Base-by-base conservation (phyloP, 2,888 invertebrate species). In the Globia sparganii region DNA sequence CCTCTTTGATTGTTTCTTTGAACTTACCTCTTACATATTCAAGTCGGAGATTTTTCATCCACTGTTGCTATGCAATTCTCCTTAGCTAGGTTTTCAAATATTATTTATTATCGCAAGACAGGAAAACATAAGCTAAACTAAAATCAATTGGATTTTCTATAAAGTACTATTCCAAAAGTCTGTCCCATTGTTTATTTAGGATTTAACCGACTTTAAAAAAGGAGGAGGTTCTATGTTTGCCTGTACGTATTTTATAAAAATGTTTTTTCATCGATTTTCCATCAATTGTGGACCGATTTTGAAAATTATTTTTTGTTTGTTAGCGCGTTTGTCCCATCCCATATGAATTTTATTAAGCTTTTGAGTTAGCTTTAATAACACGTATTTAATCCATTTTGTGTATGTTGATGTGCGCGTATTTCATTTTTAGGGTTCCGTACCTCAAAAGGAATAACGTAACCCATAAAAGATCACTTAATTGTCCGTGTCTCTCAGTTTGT, bases 21-120 rank as follows among this genome's bases (percentile, higher is more conserved):
- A 15, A 40, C 18, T 40, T 62, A 31, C 37, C 25, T 49, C 18
- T 49, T 61, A 28, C 37, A 11, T 53, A 21, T 61, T 40, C 3
- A 72, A 67, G 31, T 49, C 18, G 18, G 34, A 18, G 18, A 25
- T 59, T 13, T 31, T 18, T 21, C 8, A 28, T 56, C 4, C 18
- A 31, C 25, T 71, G 18, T 58, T 72, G n/a, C 31, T 3, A 34
- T 67, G 67, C 67, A 34, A 68, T 49, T 68, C 3, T 49, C 15
- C 25, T 9, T 49, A 31, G 8, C 31, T 31, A 15, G 28, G 15
- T 64, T 56, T n/a, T 56, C n/a, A 56, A 56, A 56, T 53, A n/a
- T 53, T 9, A n/a, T 56, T 11, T 53, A 53, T 13, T 53, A 53
- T 53, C n/a, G 53, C 4, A 53, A 53, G 53, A 53, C 9, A 53